Percentiles rank a stretch among this genome's conserved stretches.
These are phyloP conservation scores for Tiliacea aurago DNA, from an alignment of 2,888 invertebrate species.

Conservation along the genomic window DNA sequence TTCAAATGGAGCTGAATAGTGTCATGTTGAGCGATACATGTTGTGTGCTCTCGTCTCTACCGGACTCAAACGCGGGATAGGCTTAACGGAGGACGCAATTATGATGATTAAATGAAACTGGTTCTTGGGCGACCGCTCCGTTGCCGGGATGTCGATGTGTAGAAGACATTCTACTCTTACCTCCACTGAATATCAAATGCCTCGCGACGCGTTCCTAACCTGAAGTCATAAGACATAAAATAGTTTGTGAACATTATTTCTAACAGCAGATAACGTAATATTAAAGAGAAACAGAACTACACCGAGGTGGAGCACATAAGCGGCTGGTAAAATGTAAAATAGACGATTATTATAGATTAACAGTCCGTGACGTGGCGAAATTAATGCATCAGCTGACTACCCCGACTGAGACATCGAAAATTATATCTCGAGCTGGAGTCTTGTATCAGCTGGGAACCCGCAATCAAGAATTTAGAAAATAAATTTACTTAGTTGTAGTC, in stretches of 20 bases:
- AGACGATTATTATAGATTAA: constrained; percentile 45
- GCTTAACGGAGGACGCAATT: constrained; percentile 89
- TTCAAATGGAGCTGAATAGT: constrained; percentile 59
- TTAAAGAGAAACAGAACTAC: constrained; percentile 63
- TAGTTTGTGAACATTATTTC: constrained; percentile 48
- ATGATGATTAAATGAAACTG: constrained; percentile 90
- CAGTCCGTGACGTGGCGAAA: constrained; percentile 27
- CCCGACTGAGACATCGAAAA: constrained; percentile 6
- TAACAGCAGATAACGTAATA: constrained; percentile 50
- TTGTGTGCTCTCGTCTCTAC: constrained; percentile 70
- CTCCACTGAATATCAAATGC: constrained; percentile 64
- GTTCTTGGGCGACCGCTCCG: constrained; percentile 81
- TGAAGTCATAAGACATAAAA: constrained; percentile 59
- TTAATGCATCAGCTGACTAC: constrained; percentile 35
- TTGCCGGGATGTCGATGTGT: constrained; percentile 80
- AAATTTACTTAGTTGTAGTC: not conserved
- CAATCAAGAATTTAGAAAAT: constrained; percentile 1
- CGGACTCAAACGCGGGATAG: constrained; percentile 78
- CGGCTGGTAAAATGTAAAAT: constrained; percentile 58
- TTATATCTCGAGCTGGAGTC: not conserved
- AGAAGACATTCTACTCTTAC: constrained; percentile 75
- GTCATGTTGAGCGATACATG: constrained; percentile 64
- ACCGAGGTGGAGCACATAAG: constrained; percentile 54
- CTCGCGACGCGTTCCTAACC: constrained; percentile 54
- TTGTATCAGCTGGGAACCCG: not conserved